phyloP scores from a whole-genome alignment of 2,113 vertebrate species.

The Sigmodon hispidus region DNA sequence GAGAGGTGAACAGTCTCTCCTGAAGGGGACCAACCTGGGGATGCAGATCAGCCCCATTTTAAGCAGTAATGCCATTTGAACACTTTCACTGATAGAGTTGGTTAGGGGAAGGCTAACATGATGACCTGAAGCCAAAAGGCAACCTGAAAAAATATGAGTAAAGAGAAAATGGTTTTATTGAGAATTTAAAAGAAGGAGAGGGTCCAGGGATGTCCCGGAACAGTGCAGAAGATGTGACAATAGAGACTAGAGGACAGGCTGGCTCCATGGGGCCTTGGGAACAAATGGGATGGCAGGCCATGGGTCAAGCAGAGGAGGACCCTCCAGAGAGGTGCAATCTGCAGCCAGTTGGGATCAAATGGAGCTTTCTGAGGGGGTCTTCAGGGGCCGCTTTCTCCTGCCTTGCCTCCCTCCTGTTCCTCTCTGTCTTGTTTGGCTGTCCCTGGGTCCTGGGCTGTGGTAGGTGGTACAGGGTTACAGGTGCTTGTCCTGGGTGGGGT shows the following conservation, averaged over 20 bases:
- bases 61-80: not conserved
- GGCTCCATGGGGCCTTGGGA: not conserved
- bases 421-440: constrained; percentile 34
- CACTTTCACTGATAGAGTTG: not conserved
- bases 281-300: not conserved
- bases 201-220: not conserved
- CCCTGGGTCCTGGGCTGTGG: constrained; percentile 61
- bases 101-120: not conserved
- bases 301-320: not conserved
- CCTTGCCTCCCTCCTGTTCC: not conserved
- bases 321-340: not conserved
- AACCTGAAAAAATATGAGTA: not conserved
- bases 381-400: constrained; percentile 43
- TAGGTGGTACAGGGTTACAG: constrained; percentile 41
- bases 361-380: not conserved
- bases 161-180: not conserved
- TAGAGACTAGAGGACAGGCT: not conserved
- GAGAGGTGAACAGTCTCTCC: not conserved
- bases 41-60: not conserved
- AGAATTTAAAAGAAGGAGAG: not conserved
- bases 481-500: constrained; percentile 72
- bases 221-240: not conserved
- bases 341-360: not conserved
- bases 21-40: not conserved
- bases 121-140: not conserved